phyloP scores from a whole-genome alignment of 2,797 vertebrate genomes.

The Dermochelys coriacea region DNA sequence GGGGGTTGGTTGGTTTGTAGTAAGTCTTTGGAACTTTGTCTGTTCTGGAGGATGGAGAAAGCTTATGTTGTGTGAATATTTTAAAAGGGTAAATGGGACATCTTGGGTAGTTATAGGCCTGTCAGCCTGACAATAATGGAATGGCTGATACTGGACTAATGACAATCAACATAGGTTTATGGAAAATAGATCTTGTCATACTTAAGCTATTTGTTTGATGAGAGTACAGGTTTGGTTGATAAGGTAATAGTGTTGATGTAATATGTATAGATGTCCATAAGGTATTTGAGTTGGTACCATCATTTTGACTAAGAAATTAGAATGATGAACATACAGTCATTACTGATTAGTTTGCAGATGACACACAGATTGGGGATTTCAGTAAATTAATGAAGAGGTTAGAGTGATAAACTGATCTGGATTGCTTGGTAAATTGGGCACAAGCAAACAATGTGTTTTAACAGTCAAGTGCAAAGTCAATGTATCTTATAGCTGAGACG shows the following conservation, averaged over 20 bases:
- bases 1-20: too few species aligned
- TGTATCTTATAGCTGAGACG: background rate
- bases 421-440: background rate
- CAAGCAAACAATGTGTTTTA: background rate
- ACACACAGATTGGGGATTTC: background rate
- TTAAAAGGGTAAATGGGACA: background rate
- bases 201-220: background rate
- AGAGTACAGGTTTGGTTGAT: background rate
- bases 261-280: background rate
- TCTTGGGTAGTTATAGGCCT: background rate
- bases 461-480: background rate
- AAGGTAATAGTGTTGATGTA: background rate
- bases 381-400: background rate
- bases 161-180: background rate
- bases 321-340: background rate
- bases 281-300: background rate
- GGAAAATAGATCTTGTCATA: background rate
- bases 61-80: too few species aligned
- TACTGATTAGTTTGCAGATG: background rate
- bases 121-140: background rate
- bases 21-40: background rate
- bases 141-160: background rate
- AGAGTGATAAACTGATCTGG: background rate
- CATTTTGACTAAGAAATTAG: background rate
- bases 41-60: too few species aligned